Evolutionary conservation across 2,888 invertebrate species (phyloP), one percentile per base, ranked within the genome.

Genomic region (Ophonus ardosiacus): DNA sequence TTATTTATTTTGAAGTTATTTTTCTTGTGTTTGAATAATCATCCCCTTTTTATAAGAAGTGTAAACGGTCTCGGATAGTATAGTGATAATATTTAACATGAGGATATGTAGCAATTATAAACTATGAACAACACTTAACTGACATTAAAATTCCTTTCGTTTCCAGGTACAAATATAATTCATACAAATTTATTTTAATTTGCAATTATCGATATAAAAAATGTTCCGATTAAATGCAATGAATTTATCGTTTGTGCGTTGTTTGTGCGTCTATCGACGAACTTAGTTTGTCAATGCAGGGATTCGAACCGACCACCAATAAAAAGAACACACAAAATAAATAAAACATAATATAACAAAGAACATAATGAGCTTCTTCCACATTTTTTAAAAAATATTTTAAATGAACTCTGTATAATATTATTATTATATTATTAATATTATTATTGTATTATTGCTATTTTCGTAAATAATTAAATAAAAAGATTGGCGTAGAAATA

Each of bases 71-170:
- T 65, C 71, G 68, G 56, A 59, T 51, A 81, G 56, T 65, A 68
- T 68, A 59, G 78, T 76, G 76, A 84, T 76, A 59, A 74, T 74
- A 74, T 24, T 71, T 71, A 71, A 78, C 84, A 78, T 76, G 78
- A 61, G 63, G 84, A 84, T 84, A 84, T 84, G 84, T 84, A 76
- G 59, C 17, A 84, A 84, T 84, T 84, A 84, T 84, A 84, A 84
- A 84, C 84, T 84, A 84, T 84, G 61, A 83, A 63, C 76, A 83
- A 83, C 76, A 84, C 76, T 78, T 81, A 81, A 81, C 81, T 51
- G 56, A 78, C 76, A 78, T 84, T 78, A 84, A 78, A 83, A 43
- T 84, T 74, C 78, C 63, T 84, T 78, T 78, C 63, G 24, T 51
- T 65, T 43, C 84, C 84, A 84, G 84, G 83, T 83, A 83, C 83